These are phyloP conservation scores for Anguilla anguilla DNA, from an alignment of 2,797 vertebrate species.

Conservation along the genomic window DNA sequence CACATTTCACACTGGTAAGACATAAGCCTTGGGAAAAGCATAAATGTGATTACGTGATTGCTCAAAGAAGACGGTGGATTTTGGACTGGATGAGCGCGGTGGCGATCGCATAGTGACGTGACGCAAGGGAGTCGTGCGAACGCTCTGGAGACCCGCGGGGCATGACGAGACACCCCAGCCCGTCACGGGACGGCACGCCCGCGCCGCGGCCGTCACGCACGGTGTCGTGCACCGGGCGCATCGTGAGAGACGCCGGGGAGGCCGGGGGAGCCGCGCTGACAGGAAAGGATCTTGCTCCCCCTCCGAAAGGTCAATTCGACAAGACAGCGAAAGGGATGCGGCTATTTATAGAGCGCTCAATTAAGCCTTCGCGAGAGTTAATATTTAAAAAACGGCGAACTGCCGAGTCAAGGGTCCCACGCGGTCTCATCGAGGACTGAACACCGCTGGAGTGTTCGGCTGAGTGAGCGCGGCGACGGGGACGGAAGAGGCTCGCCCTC, in stretches of 20 bases:
- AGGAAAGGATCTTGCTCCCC: not conserved
- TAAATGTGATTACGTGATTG: not conserved
- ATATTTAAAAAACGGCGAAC: conserved; percentile 20
- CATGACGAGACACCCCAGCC: not conserved
- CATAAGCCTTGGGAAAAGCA: not conserved
- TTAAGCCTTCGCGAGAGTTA: conserved; percentile 4
- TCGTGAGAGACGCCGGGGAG: not conserved
- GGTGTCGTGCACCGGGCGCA: not conserved
- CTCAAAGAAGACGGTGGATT: not conserved
- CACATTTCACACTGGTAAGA: not conserved
- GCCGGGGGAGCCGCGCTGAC: not conserved
- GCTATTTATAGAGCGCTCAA: not conserved
- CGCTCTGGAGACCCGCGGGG: not conserved
- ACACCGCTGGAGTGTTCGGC: not conserved
- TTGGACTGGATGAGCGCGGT: not conserved
- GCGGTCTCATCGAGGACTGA: not conserved
- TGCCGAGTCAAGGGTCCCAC: conserved; percentile 1
- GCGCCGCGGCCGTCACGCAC: not conserved
- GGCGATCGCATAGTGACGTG: not conserved
- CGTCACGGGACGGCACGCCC: not conserved
- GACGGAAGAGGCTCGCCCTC: not conserved
- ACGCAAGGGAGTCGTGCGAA: not conserved
- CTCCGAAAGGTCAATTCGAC: not conserved
- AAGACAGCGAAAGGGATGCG: not conserved
- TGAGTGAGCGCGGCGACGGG: not conserved